A percentile compares a stretch with the other conserved stretches of the same genome.
phyloP scores from a whole-genome alignment of 2,797 vertebrate genomes.

The Tangara arthus region DNA sequence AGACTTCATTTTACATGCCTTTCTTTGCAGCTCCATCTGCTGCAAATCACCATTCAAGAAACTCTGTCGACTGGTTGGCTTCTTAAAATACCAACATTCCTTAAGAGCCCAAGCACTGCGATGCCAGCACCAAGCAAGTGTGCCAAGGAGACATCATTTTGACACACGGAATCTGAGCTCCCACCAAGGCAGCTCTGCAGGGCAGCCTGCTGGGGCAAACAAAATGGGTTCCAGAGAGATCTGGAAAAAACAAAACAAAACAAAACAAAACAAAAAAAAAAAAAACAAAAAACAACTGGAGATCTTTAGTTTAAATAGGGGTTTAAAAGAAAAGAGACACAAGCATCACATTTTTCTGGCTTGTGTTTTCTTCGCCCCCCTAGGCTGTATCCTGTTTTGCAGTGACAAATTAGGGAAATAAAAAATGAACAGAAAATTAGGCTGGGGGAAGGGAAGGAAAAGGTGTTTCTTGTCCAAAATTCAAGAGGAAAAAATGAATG shows the following conservation, averaged over 20 bases:
- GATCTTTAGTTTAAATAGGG: background rate
- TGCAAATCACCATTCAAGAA: conserved; percentile 20
- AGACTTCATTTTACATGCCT: background rate
- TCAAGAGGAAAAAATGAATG: background rate
- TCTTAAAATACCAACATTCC: conserved; percentile 33
- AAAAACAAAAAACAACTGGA: background rate
- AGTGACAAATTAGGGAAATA: background rate
- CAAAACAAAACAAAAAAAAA: background rate
- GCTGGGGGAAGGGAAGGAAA: background rate
- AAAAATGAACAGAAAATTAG: background rate
- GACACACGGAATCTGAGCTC: background rate
- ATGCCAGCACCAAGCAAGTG: background rate
- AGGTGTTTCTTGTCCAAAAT: background rate
- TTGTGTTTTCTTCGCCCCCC: background rate
- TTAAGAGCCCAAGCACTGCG: background rate
- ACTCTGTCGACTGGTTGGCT: background rate
- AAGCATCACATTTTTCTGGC: background rate
- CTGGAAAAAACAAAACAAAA: background rate
- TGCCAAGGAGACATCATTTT: background rate
- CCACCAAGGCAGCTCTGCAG: background rate
- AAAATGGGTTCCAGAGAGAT: background rate
- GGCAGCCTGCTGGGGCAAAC: background rate
- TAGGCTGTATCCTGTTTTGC: background rate
- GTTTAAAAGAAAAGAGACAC: background rate
- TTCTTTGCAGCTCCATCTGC: conserved; percentile 45